Conservation (phyloP, 2,797 vertebrate genomes). For the Philypnodon macrostomus region DNA sequence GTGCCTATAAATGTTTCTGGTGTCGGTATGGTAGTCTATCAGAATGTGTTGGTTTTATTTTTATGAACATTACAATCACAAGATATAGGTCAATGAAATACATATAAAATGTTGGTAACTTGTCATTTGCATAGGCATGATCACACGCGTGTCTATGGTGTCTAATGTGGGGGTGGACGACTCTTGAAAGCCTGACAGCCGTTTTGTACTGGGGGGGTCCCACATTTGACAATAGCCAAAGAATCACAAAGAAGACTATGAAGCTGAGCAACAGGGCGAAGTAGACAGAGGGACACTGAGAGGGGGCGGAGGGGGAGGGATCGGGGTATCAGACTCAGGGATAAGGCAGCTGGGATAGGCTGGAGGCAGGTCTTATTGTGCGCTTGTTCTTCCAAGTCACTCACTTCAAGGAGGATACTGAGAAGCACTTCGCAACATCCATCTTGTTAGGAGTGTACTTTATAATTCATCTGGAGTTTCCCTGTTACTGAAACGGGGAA, state of each 20-base stretch:
- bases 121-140: slow-evolving; percentile 10
- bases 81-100: too few relatives aligned
- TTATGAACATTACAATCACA: too few relatives aligned
- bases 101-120: too few relatives aligned
- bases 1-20: too few relatives aligned
- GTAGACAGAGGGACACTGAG: slow-evolving; percentile 18
- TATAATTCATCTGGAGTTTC: slow-evolving; percentile 15
- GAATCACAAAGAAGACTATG: slow-evolving; percentile 35
- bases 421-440: slow-evolving; percentile 1
- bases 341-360: slow-evolving; percentile 76
- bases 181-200: slow-evolving; percentile 58
- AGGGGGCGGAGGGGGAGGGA: slow-evolving; percentile 40
- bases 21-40: too few relatives aligned
- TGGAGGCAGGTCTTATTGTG: slow-evolving; percentile 71
- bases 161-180: slow-evolving; percentile 24
- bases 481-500: slow-evolving; percentile 4
- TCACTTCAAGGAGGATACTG: slow-evolving; percentile 17
- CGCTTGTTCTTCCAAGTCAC: slow-evolving; percentile 54
- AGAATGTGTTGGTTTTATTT: too few relatives aligned
- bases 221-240: slow-evolving; percentile 50
- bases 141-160: slow-evolving; percentile 33
- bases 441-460: background rate
- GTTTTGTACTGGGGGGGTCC: slow-evolving; percentile 31
- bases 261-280: slow-evolving; percentile 25
- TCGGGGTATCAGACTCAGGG: slow-evolving; percentile 60